Conservation (phyloP, 2,888 invertebrate species). For the Lasius fuliginosus region DNA sequence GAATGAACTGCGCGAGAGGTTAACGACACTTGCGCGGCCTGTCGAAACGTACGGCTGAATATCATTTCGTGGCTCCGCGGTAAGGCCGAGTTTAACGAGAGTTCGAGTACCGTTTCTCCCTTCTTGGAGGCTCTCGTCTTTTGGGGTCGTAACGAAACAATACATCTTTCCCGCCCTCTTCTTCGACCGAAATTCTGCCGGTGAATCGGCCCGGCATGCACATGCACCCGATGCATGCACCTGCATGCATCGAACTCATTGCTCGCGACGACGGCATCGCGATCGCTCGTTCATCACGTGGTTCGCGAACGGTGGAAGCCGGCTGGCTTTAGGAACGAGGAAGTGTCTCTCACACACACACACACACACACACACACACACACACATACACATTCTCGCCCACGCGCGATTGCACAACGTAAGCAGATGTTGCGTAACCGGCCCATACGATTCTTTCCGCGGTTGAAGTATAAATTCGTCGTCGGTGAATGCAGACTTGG, state of each 20-base stretch:
- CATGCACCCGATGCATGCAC: slow-evolving; percentile 33
- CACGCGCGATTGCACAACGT: slow-evolving; percentile 46
- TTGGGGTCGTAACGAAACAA: slow-evolving; percentile 28
- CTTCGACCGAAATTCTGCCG: not conserved
- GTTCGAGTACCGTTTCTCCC: slow-evolving; percentile 54
- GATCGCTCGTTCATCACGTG: not conserved
- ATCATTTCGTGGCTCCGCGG: slow-evolving; percentile 79
- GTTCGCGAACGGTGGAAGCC: not conserved
- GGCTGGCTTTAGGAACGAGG: slow-evolving; percentile 52
- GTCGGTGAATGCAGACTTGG: slow-evolving; percentile 4
- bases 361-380: not conserved
- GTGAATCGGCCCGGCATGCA: not conserved
- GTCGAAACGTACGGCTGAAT: slow-evolving; percentile 83
- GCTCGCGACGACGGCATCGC: not conserved
- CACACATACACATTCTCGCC: slow-evolving; percentile 20
- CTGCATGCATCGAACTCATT: slow-evolving; percentile 49
- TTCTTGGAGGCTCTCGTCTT: slow-evolving; percentile 3
- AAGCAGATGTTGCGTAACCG: slow-evolving; percentile 65
- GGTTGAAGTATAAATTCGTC: slow-evolving; percentile 7
- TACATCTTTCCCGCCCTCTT: not conserved
- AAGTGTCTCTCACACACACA: slow-evolving; percentile 27
- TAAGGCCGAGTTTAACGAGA: slow-evolving; percentile 66
- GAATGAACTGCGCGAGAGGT: slow-evolving; percentile 79
- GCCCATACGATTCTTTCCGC: slow-evolving; percentile 38
- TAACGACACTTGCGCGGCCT: slow-evolving; percentile 82